These are phyloP conservation scores for Sparidentex hasta DNA, from an alignment of 2,797 vertebrate genomes.

Conservation along the genomic window DNA sequence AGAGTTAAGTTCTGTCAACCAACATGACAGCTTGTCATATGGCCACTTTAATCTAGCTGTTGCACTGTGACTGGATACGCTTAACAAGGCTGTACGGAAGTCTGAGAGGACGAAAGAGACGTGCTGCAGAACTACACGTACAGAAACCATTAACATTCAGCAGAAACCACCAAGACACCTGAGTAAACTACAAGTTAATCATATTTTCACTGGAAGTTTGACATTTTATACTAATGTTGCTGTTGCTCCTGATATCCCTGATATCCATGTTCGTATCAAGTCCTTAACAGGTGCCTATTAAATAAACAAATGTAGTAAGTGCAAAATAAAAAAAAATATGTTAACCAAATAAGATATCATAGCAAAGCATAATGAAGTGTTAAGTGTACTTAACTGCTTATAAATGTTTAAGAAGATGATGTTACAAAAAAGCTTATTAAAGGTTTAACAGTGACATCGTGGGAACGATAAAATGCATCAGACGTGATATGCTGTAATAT, in stretches of 20 bases:
- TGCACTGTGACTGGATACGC: constrained; percentile 4
- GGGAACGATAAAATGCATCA: too few relatives aligned
- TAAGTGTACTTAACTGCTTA: too few relatives aligned
- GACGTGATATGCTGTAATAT: too few relatives aligned
- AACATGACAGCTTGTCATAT: constrained; percentile 31
- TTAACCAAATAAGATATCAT: too few relatives aligned
- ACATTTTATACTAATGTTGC: background rate
- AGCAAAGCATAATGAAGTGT: too few relatives aligned
- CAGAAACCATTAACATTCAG: background rate
- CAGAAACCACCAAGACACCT: background rate
- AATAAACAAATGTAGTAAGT: too few relatives aligned
- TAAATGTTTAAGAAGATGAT: too few relatives aligned
- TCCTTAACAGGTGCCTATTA: too few relatives aligned
- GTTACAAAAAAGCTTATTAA: too few relatives aligned
- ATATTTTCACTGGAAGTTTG: background rate
- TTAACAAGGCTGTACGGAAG: background rate
- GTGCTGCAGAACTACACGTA: background rate
- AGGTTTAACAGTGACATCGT: too few relatives aligned
- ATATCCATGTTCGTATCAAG: background rate
- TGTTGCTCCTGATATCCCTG: background rate
- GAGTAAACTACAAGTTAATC: background rate
- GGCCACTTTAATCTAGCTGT: constrained; percentile 24
- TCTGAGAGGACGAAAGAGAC: background rate
- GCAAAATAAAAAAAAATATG: too few relatives aligned
- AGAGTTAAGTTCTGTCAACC: constrained; percentile 8